Percentiles rank a stretch among this genome's conserved stretches.
These are phyloP conservation scores for Drosophila mojavensis DNA, from an alignment of 1,140 invertebrate genomes.

Conservation along the genomic window DNA sequence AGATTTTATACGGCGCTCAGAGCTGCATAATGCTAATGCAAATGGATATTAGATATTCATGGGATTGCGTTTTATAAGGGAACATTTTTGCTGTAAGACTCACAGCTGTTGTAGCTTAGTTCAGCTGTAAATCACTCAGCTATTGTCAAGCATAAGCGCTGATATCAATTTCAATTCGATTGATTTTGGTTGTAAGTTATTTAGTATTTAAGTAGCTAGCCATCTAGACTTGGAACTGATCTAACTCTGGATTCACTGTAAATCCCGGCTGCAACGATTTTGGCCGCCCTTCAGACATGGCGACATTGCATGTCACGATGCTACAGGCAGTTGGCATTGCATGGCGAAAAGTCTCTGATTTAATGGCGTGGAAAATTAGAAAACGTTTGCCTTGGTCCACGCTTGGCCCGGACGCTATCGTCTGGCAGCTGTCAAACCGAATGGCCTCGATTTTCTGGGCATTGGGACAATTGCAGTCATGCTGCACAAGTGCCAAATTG, in stretches of 20 bases:
- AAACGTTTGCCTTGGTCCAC: conserved; percentile 57
- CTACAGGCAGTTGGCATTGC: conserved; percentile 34
- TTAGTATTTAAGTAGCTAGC: conserved; percentile 4
- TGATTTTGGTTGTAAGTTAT: conserved; percentile 7
- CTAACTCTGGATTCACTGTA: no score
- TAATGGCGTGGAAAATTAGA: conserved; percentile 76
- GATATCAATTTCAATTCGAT: conserved; percentile 12
- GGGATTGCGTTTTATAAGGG: no score
- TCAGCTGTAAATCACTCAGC: neutral
- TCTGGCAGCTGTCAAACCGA: conserved; percentile 58
- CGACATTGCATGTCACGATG: conserved; percentile 34
- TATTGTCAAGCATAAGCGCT: neutral
- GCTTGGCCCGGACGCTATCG: conserved; percentile 17
- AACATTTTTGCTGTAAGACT: no score
- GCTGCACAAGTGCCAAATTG: conserved; percentile 52
- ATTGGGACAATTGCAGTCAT: conserved; percentile 48
- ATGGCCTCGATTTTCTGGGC: conserved; percentile 52
- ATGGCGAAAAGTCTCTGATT: conserved; percentile 60
- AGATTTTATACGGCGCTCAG: neutral
- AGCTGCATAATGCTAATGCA: no score
- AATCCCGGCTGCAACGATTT: no score
- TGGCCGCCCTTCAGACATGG: conserved; percentile 15
- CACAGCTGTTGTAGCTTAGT: neutral
- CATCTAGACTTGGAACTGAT: conserved; percentile 9
- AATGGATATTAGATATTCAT: no score